phyloP scores from a whole-genome alignment of 2,113 vertebrate species.

The Ellobius talpinus region DNA sequence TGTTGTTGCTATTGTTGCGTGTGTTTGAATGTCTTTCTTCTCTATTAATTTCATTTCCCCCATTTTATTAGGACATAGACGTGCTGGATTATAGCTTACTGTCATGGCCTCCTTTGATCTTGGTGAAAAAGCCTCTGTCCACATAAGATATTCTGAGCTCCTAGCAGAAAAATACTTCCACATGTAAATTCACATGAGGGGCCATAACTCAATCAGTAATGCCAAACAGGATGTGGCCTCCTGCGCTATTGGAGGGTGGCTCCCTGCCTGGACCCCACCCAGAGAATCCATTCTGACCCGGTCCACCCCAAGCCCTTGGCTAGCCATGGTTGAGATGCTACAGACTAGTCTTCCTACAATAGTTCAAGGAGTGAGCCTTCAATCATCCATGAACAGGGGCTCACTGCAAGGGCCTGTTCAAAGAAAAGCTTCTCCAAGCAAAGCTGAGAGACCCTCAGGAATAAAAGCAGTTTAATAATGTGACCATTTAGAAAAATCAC shows the following conservation, averaged over 20 bases:
- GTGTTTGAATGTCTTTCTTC: neutral
- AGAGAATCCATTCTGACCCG: neutral
- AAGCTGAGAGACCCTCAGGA: neutral
- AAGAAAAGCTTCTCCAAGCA: neutral
- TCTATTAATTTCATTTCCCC: neutral
- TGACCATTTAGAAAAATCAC: neutral
- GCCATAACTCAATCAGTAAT: neutral
- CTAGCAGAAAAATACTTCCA: neutral
- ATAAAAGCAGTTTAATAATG: neutral
- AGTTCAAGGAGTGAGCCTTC: neutral
- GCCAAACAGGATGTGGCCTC: neutral
- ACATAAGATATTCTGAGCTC: constrained; percentile 5
- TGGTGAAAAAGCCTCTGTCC: neutral
- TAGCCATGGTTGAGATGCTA: neutral
- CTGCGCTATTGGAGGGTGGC: neutral
- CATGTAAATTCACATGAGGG: neutral
- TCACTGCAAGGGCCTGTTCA: neutral
- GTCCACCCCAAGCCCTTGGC: neutral
- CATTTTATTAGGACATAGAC: neutral
- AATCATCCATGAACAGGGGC: neutral
- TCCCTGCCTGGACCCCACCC: neutral
- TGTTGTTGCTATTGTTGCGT: neutral
- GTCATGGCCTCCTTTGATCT: neutral
- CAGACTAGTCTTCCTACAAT: neutral
- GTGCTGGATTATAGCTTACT: neutral